Evolutionary conservation across 2,113 vertebrate genomes (phyloP).

Genomic region (Bos indicus): DNA sequence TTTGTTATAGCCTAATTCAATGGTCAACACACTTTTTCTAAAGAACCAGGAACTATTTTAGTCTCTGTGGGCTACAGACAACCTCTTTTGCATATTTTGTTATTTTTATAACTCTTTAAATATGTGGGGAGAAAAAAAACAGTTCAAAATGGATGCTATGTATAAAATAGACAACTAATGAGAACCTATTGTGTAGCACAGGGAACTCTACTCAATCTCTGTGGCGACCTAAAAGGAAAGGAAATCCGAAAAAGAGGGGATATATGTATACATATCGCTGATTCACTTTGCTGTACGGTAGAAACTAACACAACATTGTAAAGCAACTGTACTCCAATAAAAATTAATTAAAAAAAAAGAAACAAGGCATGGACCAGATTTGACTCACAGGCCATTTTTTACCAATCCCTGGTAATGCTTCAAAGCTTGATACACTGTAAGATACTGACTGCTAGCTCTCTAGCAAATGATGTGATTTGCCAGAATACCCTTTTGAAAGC

Average conservation of each 20-base stretch:
- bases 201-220: neutral
- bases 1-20: neutral
- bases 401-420: neutral
- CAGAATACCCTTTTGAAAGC: neutral
- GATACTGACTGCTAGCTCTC: neutral
- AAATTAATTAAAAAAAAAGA: neutral
- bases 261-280: neutral
- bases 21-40: neutral
- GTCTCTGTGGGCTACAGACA: neutral
- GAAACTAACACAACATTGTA: neutral
- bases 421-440: neutral
- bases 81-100: neutral
- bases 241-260: neutral
- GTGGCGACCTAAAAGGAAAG: neutral
- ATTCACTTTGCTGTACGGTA: neutral
- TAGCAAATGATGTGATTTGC: neutral
- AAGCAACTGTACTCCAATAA: neutral
- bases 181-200: neutral
- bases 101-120: neutral
- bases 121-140: neutral
- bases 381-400: neutral
- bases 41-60: neutral
- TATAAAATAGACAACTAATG: neutral
- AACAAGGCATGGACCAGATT: neutral
- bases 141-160: neutral